Base-by-base conservation (phyloP, 2,797 vertebrate species). In the Bradypodion pumilum region DNA sequence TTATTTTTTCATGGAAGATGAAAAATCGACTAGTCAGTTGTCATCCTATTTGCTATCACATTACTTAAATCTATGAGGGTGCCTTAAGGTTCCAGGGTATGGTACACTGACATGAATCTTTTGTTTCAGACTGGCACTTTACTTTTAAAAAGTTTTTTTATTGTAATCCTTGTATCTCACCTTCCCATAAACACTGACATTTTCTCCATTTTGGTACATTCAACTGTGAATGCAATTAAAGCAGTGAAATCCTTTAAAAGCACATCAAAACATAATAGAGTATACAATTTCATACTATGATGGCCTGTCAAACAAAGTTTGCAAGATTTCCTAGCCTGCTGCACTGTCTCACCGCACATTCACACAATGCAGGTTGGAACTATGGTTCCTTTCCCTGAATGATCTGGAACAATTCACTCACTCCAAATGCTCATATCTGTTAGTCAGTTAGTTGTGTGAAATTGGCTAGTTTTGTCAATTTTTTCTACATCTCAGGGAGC, bases 11-110 rank as follows among this genome's bases (percentile, higher is more conserved):
- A 87, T 7, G 83, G 37, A 66, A n/a, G 84, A 82, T 88, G 74
- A 87, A 90, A n/a, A 91, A 88, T 74, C 91, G 49, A 88, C 69
- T 85, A 40, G 16, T 76, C 65, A 60, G 44, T 74, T 84, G 52
- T 49, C 65, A 5, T 78, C 88, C 87, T 86, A 12, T 92, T 93
- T 89, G 80, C 68, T 85, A 75, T 27, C 59, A 81, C 19, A 84
- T 85, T 69, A 16, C 81, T 90, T 49, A 19, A 66, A 81, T 81
- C 88, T 74, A 3, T 74, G 76, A 91, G 63, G 82, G 44, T 88
- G 76, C 49, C 77, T 80, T 90, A 74, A 86, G 32, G 42, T 78
- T 78, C 68, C 56, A 72, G 77, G 85, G 80, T 80, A 80, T 85
- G 78, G 82, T 90, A 78, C 37, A 75, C 74, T 84, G 78, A 60